Evolutionary conservation across 2,888 invertebrate species (phyloP), one percentile per base, ranked within the genome.

Genomic region (Yponomeuta sedellus): DNA sequence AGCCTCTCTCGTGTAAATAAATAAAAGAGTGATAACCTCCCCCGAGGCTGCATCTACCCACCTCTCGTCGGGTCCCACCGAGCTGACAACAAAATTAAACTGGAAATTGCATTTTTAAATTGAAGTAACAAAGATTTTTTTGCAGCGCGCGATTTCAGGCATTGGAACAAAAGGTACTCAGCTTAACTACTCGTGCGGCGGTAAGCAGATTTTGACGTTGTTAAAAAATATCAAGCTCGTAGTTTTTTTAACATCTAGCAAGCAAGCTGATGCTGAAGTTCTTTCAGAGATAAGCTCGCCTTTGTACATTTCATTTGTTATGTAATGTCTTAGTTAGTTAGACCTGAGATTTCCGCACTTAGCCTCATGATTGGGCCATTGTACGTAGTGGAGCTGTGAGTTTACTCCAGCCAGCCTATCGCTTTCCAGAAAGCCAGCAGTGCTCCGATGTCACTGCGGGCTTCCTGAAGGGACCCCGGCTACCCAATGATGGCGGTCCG

Each of bases 41-140:
- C 68, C 64, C 57, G 28, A 57, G 64, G 64, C 52, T 63, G 34
- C 19, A 63, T 44, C 69, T 52, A 20, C 59, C 40, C 59, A 25
- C 56, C 65, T 58, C 62, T 39, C 67, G n/a, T 19, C 39, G 28
- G 19, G 56, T 57, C 4, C 22, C 22, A 39, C 52, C 20, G 61
- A 66, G 64, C 66, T 66, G 67, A 68, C 66, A 66, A 66, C 63
- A 62, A 69, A 70, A 71, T 71, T 72, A 71, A 70, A 22, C 70
- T 69, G 67, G 61, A 73, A 68, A 70, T 72, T 68, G 69, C 66
- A 67, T 70, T 71, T 70, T 69, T 66, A 72, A 70, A 71, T 68
- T 25, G 66, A 68, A 68, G 66, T 64, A 64, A 66, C 66, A 79
- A 52, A 12, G 44, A 52, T 52, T 52, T 52, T 52, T 12, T 52